Evolutionary conservation across 2,888 invertebrate species (phyloP).

Genomic region (Latrodectus elegans): DNA sequence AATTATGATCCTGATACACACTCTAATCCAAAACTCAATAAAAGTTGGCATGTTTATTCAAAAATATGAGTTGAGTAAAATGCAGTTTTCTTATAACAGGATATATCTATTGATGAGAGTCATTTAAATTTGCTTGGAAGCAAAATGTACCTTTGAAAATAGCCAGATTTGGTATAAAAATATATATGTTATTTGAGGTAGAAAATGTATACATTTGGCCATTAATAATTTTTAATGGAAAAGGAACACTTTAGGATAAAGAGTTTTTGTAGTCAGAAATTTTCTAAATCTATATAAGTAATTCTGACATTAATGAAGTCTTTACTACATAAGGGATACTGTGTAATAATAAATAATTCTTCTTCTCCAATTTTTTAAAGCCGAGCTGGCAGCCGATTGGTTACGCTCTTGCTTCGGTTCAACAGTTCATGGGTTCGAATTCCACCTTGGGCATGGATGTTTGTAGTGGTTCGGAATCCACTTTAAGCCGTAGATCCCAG

Average conservation of each 20-base stretch:
- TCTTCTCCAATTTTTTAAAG: no score
- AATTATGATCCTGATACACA: slow-evolving; percentile 12
- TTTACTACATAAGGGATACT: no score
- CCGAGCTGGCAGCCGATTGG: no score
- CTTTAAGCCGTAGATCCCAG: no score
- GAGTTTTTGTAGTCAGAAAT: not conserved
- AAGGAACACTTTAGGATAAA: slow-evolving; percentile 1
- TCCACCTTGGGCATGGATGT: no score
- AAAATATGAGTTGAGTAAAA: slow-evolving; percentile 14
- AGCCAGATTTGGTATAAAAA: not conserved
- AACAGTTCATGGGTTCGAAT: no score
- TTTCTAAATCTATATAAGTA: not conserved
- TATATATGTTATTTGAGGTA: not conserved
- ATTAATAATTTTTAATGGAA: slow-evolving; percentile 7
- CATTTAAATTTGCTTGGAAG: not conserved
- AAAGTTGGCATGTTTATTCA: slow-evolving; percentile 14
- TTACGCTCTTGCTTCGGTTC: no score
- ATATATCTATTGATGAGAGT: slow-evolving; percentile 13
- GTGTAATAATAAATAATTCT: no score
- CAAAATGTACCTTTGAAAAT: slow-evolving; percentile 9
- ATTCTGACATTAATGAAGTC: not conserved
- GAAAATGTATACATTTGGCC: not conserved
- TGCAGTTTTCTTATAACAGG: slow-evolving; percentile 12
- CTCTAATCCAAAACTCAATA: not conserved
- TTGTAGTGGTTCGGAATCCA: no score